Base-by-base conservation (phyloP, 2,888 invertebrate species). In the Drosophila longiperda region DNA sequence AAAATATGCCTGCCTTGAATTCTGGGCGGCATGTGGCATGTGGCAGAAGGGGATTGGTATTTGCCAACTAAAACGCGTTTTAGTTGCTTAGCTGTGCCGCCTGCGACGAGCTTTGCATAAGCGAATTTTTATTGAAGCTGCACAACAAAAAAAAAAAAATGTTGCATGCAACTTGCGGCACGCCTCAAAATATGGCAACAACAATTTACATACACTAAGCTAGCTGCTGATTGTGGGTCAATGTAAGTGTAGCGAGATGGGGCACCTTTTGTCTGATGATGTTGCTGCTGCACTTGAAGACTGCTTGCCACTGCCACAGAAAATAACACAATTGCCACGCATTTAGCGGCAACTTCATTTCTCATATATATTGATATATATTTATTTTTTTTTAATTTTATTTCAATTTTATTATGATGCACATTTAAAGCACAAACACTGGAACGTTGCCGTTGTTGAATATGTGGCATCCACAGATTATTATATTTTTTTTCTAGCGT, bases 261-360 rank as follows among this genome's bases (percentile, higher is more conserved):
- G 64, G 70, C 80, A 83, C 83, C 83, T 82, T 80, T 73, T 54
- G 59, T 42, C 66, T n/a, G 66, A 52, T 38, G 72, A 57, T 53
- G 54, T 34, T 32, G 58, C 40, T 32, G 40, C 48, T 20, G 26
- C n/a, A 57, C 40, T 60, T 67, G 75, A 65, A 26, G 57, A 57
- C 57, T 74, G 26, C 64, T 62, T 49, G 42, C 38, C 58, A 48
- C 45, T 72, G 67, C 61, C 71, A 40, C 68, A 53, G 11, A 52
- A 34, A 38, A 49, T 34, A 66, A 50, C 49, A 49, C 55, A 55
- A 26, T 26, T 50, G 23, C 50, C 40, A 29, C 26, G 38, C 36
- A 26, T 29, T 59, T 4, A 45, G n/a, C 11, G 5, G 17, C 42
- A 26, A n/a, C 12, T 42, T 59, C 59, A 60, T 74, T 17, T 20